Conservation (phyloP, 2,113 vertebrate species). For the Scalopus aquaticus region DNA sequence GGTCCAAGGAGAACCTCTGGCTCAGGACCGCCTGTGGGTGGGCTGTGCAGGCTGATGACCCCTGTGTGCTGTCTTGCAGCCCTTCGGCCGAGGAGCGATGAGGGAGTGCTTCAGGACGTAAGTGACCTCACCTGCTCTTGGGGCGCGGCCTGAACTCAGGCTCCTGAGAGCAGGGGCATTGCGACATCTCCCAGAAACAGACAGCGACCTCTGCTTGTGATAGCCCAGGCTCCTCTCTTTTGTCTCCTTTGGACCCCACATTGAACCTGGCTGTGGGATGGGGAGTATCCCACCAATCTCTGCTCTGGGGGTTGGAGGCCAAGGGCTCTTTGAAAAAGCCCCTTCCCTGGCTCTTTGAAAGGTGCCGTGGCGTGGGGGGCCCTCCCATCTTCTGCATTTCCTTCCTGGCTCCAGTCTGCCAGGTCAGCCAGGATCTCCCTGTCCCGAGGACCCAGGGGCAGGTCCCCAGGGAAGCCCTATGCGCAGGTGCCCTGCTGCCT, state of each 20-base stretch:
- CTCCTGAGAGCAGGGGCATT: neutral
- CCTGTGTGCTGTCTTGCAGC: conserved; percentile 84
- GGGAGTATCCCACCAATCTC: neutral
- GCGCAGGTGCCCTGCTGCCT: neutral
- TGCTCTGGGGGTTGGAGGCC: neutral
- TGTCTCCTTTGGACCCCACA: neutral
- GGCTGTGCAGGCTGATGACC: neutral
- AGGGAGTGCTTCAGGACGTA: conserved; percentile 98
- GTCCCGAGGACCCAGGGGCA: neutral
- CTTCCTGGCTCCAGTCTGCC: neutral
- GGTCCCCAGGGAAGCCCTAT: neutral
- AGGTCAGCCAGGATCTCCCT: neutral
- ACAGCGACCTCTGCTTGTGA: neutral
- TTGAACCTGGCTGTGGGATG: neutral
- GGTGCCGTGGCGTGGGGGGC: neutral
- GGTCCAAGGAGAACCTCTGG: neutral
- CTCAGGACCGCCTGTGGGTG: neutral
- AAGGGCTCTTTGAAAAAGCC: neutral
- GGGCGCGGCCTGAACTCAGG: neutral
- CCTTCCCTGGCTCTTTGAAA: neutral
- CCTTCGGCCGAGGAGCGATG: conserved; percentile 97
- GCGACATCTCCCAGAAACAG: neutral
- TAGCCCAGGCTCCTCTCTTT: neutral
- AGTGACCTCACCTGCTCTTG: conserved; percentile 78
- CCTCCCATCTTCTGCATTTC: neutral